Conservation (phyloP, 2,888 invertebrate species). For the Sisyra terminalis region DNA sequence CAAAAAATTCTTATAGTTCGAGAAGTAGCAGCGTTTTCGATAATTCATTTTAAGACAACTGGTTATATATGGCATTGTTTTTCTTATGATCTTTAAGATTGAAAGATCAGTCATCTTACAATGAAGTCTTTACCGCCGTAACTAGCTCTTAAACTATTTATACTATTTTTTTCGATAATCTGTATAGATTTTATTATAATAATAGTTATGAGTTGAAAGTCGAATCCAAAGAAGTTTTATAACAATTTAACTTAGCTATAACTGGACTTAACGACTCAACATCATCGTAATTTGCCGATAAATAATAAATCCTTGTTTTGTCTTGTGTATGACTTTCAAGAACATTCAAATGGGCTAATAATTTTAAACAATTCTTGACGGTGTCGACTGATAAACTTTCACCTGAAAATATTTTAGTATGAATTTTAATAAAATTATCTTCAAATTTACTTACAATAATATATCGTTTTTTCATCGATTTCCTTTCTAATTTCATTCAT, state of each 20-base stretch:
- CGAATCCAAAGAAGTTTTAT: background rate
- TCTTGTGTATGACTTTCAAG: constrained; percentile 37
- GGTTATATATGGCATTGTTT: too few species aligned
- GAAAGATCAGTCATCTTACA: too few species aligned
- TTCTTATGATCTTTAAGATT: too few species aligned
- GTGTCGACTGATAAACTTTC: constrained; percentile 81
- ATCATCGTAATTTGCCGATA: constrained; percentile 22
- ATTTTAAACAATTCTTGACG: constrained; percentile 65
- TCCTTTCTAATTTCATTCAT: constrained; percentile 47
- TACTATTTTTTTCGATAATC: too few species aligned
- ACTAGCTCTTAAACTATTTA: too few species aligned
- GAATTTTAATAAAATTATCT: background rate
- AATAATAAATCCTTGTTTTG: constrained; percentile 22
- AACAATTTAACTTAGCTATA: constrained; percentile 17
- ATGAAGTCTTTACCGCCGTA: too few species aligned
- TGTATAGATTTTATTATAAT: too few species aligned
- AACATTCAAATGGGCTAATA: constrained; percentile 68
- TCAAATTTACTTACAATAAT: constrained; percentile 8
- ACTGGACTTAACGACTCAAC: constrained; percentile 18
- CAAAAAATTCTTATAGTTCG: too few species aligned
- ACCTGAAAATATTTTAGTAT: constrained; percentile 36
- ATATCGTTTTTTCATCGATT: constrained; percentile 22
- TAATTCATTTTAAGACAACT: too few species aligned
- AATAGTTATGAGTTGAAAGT: too few species aligned
- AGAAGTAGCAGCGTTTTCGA: too few species aligned